Evolutionary conservation across 2,797 vertebrate species (phyloP).

Genomic region (Mormyrops boulengeri): DNA sequence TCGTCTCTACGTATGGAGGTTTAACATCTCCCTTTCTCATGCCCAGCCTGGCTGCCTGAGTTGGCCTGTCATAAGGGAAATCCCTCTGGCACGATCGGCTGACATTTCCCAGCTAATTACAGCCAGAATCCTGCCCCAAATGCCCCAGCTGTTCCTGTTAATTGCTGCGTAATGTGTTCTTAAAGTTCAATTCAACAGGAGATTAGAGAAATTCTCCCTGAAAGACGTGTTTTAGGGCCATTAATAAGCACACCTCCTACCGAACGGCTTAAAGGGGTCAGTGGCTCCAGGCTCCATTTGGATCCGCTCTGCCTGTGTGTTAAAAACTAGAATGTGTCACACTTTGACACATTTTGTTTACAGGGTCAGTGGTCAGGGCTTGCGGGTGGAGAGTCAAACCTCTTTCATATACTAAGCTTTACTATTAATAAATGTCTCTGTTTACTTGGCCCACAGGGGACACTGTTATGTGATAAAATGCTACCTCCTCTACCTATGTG

Average conservation of each 20-base stretch:
- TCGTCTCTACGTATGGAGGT: background rate
- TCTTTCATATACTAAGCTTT: background rate
- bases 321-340: background rate
- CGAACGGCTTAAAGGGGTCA: conserved; percentile 20
- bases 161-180: conserved; percentile 47
- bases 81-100: conserved; percentile 37
- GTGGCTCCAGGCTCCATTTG: background rate
- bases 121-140: conserved; percentile 42
- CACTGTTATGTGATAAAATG: background rate
- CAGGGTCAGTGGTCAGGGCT: background rate
- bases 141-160: conserved; percentile 54
- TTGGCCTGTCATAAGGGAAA: conserved; percentile 39
- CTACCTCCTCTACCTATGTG: background rate
- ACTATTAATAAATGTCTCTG: background rate
- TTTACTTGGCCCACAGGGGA: background rate
- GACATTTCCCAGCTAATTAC: conserved; percentile 56
- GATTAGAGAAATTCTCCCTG: conserved; percentile 11
- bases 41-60: background rate
- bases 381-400: background rate
- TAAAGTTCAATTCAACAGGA: conserved; percentile 29
- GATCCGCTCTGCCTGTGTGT: background rate
- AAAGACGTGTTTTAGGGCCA: conserved; percentile 9
- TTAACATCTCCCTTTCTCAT: background rate
- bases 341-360: background rate
- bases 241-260: conserved; percentile 10